Percentiles rank a stretch among this genome's conserved stretches.
These are phyloP conservation scores for Acanthoscelides obtectus DNA, from an alignment of 2,888 invertebrate species.

Conservation along the genomic window DNA sequence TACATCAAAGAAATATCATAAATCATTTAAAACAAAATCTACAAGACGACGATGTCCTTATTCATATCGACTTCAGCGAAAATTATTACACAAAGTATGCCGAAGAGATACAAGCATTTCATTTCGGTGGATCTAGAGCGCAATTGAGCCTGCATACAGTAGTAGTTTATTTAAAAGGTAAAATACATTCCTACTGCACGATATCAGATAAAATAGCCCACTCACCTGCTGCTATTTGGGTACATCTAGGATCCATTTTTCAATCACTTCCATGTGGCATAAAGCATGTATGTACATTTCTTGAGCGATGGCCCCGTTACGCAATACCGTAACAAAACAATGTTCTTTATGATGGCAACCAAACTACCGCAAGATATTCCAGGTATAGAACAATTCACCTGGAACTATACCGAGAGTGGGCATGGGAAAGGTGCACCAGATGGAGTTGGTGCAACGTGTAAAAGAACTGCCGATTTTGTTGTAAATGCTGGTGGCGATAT, in stretches of 20 bases:
- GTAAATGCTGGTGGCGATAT: not conserved
- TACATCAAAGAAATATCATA: slow-evolving; percentile 2
- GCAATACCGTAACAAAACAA: slow-evolving; percentile 2
- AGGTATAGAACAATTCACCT: not conserved
- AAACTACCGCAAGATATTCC: not conserved
- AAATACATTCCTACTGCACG: not conserved
- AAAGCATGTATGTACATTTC: slow-evolving; percentile 1
- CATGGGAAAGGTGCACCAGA: slow-evolving; percentile 8
- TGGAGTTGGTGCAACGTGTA: slow-evolving; percentile 4
- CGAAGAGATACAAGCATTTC: slow-evolving; percentile 20
- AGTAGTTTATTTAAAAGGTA: not conserved
- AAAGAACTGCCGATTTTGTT: not conserved
- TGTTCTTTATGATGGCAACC: slow-evolving; percentile 4
- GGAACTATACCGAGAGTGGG: slow-evolving; percentile 5
- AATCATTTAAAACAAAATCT: slow-evolving; percentile 12
- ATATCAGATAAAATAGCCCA: slow-evolving; percentile 6
- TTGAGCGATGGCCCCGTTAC: slow-evolving; percentile 6
- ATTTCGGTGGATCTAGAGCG: slow-evolving; percentile 20
- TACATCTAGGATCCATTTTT: slow-evolving; percentile 8
- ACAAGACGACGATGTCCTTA: slow-evolving; percentile 13
- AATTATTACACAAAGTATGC: slow-evolving; percentile 20
- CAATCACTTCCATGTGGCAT: slow-evolving; percentile 5
- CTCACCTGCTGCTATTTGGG: slow-evolving; percentile 10
- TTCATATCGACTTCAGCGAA: slow-evolving; percentile 23
- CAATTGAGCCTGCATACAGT: slow-evolving; percentile 11